Evolutionary conservation across 92 coral and sea anemone species (phyloP).

Genomic region (Palythoa grandiflora): DNA sequence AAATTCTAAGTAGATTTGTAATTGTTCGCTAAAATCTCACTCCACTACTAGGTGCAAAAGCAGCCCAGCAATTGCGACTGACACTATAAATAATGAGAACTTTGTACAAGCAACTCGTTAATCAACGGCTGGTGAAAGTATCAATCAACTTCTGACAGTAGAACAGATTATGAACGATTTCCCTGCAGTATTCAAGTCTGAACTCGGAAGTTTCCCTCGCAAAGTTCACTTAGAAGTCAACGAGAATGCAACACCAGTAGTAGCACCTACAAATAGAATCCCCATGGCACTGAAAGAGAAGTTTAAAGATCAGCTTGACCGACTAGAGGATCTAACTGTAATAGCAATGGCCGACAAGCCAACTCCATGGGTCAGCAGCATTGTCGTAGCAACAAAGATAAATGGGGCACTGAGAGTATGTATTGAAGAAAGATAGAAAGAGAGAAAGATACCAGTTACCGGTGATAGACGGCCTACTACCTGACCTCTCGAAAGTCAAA

Average conservation of each 20-base stretch:
- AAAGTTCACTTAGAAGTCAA: not conserved
- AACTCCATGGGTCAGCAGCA: slow-evolving; percentile 50
- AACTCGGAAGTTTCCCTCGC: not conserved
- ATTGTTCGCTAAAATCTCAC: not conserved
- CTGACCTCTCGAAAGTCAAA: slow-evolving; percentile 28
- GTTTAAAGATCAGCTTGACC: slow-evolving; percentile 33
- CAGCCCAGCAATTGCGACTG: slow-evolving; percentile 51
- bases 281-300: slow-evolving; percentile 24
- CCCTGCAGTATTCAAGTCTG: not conserved
- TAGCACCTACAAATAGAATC: slow-evolving; percentile 10
- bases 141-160: slow-evolving; percentile 14
- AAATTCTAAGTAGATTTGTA: slow-evolving; percentile 48
- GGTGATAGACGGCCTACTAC: slow-evolving; percentile 30
- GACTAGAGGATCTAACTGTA: slow-evolving; percentile 25
- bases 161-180: not conserved
- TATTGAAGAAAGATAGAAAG: too few species aligned
- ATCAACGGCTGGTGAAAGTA: not conserved
- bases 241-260: not conserved
- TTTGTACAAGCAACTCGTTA: slow-evolving; percentile 14
- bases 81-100: slow-evolving; percentile 42
- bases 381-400: slow-evolving; percentile 38
- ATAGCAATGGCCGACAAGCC: slow-evolving; percentile 36
- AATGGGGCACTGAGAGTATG: slow-evolving; percentile 13
- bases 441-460: slow-evolving; percentile 22
- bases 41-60: slow-evolving; percentile 50